phyloP scores from a whole-genome alignment of 2,888 invertebrate genomes.

The Pherbina coryleti region DNA sequence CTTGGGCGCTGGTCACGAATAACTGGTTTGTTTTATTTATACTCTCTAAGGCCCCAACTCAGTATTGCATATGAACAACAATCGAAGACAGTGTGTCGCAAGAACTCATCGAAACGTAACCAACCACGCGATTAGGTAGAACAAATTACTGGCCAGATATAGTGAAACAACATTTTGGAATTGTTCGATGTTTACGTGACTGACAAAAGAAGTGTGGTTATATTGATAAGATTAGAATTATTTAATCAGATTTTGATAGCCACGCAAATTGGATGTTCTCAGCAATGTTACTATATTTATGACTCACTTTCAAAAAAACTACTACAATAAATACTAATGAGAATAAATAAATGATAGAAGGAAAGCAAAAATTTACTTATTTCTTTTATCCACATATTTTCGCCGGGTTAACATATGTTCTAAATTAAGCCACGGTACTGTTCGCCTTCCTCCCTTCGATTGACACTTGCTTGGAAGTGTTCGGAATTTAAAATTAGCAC shows the following conservation, averaged over 20 bases:
- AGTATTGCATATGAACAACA: constrained; percentile 1
- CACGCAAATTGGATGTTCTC: too few relatives aligned
- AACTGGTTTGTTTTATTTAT: not conserved
- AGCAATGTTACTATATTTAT: too few relatives aligned
- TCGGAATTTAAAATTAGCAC: not conserved
- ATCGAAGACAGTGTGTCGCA: not conserved
- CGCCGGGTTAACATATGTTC: constrained; percentile 1
- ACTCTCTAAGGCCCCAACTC: not conserved
- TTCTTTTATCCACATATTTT: not conserved
- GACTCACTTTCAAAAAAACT: too few relatives aligned
- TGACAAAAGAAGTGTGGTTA: too few relatives aligned
- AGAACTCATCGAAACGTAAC: not conserved
- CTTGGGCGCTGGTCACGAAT: not conserved
- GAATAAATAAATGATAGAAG: too few relatives aligned
- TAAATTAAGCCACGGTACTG: not conserved
- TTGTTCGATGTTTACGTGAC: too few relatives aligned
- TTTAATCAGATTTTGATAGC: too few relatives aligned
- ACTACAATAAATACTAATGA: too few relatives aligned
- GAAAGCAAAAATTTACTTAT: too few relatives aligned
- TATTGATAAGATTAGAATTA: too few relatives aligned
- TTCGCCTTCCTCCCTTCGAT: not conserved
- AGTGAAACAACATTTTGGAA: too few relatives aligned
- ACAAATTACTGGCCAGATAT: not conserved
- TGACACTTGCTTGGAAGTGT: not conserved
- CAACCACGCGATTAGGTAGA: not conserved